Evolutionary conservation across 2,113 vertebrate species (phyloP).

Genomic region (Clarias macrocephalus): DNA sequence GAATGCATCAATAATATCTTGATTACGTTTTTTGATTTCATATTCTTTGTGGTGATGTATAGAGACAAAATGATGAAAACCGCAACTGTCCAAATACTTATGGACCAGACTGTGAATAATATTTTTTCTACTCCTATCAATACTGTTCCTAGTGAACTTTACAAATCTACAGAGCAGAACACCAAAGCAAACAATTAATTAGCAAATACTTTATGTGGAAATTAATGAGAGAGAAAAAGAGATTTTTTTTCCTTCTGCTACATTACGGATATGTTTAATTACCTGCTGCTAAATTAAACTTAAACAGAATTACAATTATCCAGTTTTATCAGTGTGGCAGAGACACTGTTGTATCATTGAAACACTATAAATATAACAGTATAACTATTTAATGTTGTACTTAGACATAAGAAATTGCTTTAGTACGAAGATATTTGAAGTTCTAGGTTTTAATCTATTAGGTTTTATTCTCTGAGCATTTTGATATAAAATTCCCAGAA

Average conservation of each 20-base stretch:
- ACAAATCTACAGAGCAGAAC: conserved; percentile 22
- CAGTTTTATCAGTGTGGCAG: not conserved
- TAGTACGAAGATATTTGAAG: not conserved
- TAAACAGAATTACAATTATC: not conserved
- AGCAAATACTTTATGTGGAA: conserved; percentile 6
- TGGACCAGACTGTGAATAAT: conserved; percentile 18
- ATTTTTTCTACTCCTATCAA: conserved; percentile 19
- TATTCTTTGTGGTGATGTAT: no score
- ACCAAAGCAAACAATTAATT: conserved; percentile 11
- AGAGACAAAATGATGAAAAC: no score
- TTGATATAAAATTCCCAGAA: not conserved
- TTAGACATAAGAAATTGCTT: not conserved
- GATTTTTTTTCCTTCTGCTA: not conserved
- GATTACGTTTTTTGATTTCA: no score
- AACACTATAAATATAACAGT: not conserved
- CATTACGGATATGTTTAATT: not conserved
- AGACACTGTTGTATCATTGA: not conserved
- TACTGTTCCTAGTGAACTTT: conserved; percentile 39
- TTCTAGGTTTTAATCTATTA: not conserved
- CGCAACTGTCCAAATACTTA: no score
- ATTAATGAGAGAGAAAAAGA: conserved; percentile 10
- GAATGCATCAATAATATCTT: no score
- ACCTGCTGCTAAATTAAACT: not conserved
- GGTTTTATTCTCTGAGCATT: not conserved
- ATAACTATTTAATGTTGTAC: not conserved